These are phyloP conservation scores for Eulemur macaco DNA, from an alignment of 2,113 vertebrate genomes.

Conservation along the genomic window DNA sequence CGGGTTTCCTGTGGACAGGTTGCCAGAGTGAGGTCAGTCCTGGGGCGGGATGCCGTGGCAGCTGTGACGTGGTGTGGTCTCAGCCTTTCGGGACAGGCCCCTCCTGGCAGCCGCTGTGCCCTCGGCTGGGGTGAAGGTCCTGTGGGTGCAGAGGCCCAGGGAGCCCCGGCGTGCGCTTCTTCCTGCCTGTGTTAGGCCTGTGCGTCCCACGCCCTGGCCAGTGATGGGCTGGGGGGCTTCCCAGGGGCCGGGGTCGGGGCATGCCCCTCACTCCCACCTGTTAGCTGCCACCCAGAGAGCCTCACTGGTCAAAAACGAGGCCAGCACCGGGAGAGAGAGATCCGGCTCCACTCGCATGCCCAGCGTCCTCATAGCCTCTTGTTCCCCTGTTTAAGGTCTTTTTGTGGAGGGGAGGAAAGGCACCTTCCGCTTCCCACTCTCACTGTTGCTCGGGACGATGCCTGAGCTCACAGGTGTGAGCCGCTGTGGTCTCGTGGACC, in stretches of 20 bases:
- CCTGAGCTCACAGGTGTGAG: not conserved
- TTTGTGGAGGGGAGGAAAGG: too few species aligned
- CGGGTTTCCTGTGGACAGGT: not conserved
- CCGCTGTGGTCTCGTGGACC: not conserved
- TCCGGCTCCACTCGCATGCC: rapidly evolving
- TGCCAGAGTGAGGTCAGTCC: not conserved
- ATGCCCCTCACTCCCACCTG: not conserved
- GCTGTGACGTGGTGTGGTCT: rapidly evolving
- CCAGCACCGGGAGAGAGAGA: not conserved
- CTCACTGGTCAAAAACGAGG: not conserved
- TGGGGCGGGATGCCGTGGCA: too few species aligned
- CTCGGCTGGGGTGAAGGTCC: not conserved
- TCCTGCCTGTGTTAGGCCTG: rapidly evolving
- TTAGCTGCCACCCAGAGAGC: not conserved
- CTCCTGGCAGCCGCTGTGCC: not conserved
- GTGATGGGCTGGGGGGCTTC: not conserved
- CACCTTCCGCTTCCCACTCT: too few species aligned
- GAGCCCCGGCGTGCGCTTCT: not conserved
- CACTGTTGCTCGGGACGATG: rapidly evolving
- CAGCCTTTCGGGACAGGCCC: not conserved
- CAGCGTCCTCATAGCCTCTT: not conserved
- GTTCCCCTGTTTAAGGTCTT: too few species aligned
- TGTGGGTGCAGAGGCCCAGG: not conserved
- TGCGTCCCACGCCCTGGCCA: too few species aligned
- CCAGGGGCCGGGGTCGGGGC: not conserved